Base-by-base conservation (phyloP, 1,140 invertebrate genomes). In the Pseudomyrmex cubaensis region DNA sequence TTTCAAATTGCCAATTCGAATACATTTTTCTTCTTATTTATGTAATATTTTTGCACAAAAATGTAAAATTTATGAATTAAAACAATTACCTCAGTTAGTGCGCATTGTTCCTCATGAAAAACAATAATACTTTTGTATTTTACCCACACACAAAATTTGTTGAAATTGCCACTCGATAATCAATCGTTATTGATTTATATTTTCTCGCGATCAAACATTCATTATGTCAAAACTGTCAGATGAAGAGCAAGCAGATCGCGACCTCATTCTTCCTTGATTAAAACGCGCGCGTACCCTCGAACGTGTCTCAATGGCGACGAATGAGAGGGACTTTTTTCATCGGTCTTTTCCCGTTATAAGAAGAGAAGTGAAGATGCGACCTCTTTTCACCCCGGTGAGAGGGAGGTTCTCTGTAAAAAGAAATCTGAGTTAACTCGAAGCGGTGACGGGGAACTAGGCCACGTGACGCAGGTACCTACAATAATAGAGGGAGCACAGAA, bases 401-500 rank as follows among this genome's bases (percentile, higher is more conserved):
- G 25, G 15, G 67, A 82, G 61, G 5, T 35, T 35, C 13, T 67
- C 3, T n/a, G 50, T 50, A 85, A 66, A 85, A 73, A 82, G 76
- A 56, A 61, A 76, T 13, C 63, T 15, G 48, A 15, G 35, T 85
- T 70, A 25, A 57, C 61, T 48, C 35, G 59, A 66, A 22, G 46
- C 59, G n/a, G 48, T 48, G 64, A 8, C 48, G 17, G n/a, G 59
- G 73, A 85, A 85, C 67, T 82, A 63, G 63, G 77, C 20, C 83
- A 59, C 46, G 77, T 82, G 83, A 85, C 83, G 77, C 66, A 67
- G 52, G 52, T 82, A 74, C 46, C 61, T 22, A 56, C 77, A 80
- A 85, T 84, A 84, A 84, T 69, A 84, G 61, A 82, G 63, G 77
- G 67, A 69, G 75, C 35, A 35, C 61, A 70, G 82, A 73, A 69